Evolutionary conservation across 2,888 invertebrate species (phyloP).

Genomic region (Epirrhoe tristata): DNA sequence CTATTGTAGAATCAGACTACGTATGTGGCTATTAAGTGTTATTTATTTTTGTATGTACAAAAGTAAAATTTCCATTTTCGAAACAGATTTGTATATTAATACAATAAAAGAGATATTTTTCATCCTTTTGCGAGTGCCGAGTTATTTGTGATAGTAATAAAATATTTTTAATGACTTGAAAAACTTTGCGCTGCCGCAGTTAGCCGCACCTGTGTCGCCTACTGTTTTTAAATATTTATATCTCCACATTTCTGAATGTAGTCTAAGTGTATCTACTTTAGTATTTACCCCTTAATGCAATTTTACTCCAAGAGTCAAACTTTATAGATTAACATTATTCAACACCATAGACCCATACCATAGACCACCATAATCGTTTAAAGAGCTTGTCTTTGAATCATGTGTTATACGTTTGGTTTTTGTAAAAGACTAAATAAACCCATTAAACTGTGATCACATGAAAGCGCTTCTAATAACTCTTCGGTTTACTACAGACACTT

Average conservation of each 20-base stretch:
- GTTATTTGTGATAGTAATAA: slow-evolving; percentile 42
- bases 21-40: neutral
- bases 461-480: slow-evolving; percentile 19
- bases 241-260: slow-evolving; percentile 10
- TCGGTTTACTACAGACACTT: slow-evolving; percentile 28
- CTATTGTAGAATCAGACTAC: no score
- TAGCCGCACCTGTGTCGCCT: slow-evolving; percentile 41
- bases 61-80: neutral
- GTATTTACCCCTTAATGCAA: neutral
- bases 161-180: slow-evolving; percentile 47
- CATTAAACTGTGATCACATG: slow-evolving; percentile 13
- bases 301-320: no score
- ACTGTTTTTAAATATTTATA: slow-evolving; percentile 39
- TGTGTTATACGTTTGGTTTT: neutral
- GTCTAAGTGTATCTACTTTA: neutral
- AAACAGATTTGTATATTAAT: neutral
- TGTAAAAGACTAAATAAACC: slow-evolving; percentile 5
- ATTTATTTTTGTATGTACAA: neutral
- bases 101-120: slow-evolving; percentile 19
- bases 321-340: no score
- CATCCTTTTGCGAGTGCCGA: slow-evolving; percentile 26
- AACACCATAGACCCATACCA: no score
- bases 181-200: slow-evolving; percentile 41
- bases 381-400: no score
- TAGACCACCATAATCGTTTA: no score